These are phyloP conservation scores for Orussus abietinus DNA, from an alignment of 1,140 invertebrate genomes.

Conservation along the genomic window DNA sequence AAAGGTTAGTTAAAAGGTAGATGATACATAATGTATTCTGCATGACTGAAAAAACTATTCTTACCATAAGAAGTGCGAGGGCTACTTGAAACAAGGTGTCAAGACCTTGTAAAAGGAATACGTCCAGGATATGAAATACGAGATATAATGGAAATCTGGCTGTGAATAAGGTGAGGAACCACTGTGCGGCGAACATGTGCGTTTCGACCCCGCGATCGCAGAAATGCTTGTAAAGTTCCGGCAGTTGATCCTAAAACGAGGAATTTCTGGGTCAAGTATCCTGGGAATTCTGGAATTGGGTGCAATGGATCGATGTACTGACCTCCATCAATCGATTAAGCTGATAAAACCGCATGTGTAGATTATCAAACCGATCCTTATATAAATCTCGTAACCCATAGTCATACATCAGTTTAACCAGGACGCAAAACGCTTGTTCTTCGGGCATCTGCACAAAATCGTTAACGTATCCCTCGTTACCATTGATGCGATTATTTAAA, in stretches of 20 bases:
- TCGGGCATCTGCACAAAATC: constrained; percentile 92
- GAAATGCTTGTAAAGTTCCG: constrained; percentile 89
- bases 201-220: constrained; percentile 87
- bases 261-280: too few relatives aligned
- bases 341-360: constrained; percentile 94
- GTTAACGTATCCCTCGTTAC: too few relatives aligned
- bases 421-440: constrained; percentile 96
- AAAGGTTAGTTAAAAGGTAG: too few relatives aligned
- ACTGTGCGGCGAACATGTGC: constrained; percentile 99
- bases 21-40: not conserved
- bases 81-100: constrained; percentile 96
- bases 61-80: constrained; percentile 83
- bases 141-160: constrained; percentile 96
- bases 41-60: constrained; percentile 18
- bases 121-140: constrained; percentile 96
- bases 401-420: constrained; percentile 96
- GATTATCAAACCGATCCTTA: constrained; percentile 92
- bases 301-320: too few relatives aligned
- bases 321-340: constrained; percentile 93
- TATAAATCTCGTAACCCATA: constrained; percentile 93
- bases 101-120: constrained; percentile 91
- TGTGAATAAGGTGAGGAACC: constrained; percentile 98
- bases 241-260: constrained; percentile 81
- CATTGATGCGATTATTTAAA: too few relatives aligned
- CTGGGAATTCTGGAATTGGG: too few relatives aligned